Evolutionary conservation across 2,113 vertebrate species (phyloP).

Genomic region (Meleagris gallopavo): DNA sequence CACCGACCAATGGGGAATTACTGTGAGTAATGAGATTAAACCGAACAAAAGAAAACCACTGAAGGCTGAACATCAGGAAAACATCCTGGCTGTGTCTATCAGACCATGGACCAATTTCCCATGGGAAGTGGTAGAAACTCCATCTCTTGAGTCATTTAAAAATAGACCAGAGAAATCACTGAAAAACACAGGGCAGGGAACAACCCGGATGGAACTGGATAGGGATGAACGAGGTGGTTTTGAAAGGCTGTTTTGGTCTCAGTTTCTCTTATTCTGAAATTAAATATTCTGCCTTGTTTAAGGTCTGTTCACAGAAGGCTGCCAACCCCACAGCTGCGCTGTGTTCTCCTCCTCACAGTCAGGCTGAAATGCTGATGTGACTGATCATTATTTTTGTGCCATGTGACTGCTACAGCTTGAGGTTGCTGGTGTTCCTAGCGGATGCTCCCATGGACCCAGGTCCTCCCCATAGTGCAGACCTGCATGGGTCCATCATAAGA

Average conservation of each 20-base stretch:
- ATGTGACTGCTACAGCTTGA: neutral
- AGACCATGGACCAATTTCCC: constrained; percentile 74
- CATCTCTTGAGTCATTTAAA: constrained; percentile 65
- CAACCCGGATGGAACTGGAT: neutral
- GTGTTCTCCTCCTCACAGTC: neutral
- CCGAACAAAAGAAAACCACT: constrained; percentile 69
- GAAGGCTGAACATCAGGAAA: constrained; percentile 67
- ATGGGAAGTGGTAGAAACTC: constrained; percentile 63
- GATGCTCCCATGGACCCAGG: neutral
- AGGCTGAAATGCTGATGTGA: constrained; percentile 55
- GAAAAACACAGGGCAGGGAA: constrained; percentile 20
- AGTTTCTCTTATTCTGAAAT: constrained; percentile 27
- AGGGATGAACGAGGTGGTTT: neutral
- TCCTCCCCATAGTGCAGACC: neutral
- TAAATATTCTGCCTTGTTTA: constrained; percentile 7
- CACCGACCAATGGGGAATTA: constrained; percentile 22
- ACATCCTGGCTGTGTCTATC: constrained; percentile 63
- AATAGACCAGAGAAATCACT: constrained; percentile 57
- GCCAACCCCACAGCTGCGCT: constrained; percentile 47
- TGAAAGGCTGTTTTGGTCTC: constrained; percentile 7
- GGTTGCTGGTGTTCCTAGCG: neutral
- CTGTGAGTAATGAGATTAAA: constrained; percentile 71
- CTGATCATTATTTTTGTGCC: neutral
- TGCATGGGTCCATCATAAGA: neutral
- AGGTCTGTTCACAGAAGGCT: neutral